Evolutionary conservation across 2,113 vertebrate genomes (phyloP).

Genomic region (Fukomys damarensis): DNA sequence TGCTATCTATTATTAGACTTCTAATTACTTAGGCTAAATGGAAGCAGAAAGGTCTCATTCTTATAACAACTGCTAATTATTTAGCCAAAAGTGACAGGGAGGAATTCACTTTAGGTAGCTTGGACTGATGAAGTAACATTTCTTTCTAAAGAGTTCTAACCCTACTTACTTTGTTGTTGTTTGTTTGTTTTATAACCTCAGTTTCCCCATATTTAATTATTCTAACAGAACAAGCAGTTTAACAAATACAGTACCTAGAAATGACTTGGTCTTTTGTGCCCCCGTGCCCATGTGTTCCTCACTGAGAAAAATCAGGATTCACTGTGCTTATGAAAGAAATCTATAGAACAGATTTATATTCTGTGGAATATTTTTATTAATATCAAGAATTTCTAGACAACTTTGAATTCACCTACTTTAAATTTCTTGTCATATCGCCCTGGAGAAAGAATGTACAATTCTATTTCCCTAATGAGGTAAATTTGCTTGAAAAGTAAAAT

Average conservation of each 20-base stretch:
- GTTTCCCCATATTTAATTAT: slow-evolving; percentile 39
- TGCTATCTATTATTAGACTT: slow-evolving; percentile 67
- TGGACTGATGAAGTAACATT: background rate
- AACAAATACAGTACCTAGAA: background rate
- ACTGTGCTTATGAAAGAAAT: background rate
- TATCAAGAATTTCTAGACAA: slow-evolving; percentile 31
- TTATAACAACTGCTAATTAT: slow-evolving; percentile 55
- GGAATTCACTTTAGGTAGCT: slow-evolving; percentile 28
- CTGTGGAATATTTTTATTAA: background rate
- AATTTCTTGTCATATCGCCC: background rate
- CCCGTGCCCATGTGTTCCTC: background rate
- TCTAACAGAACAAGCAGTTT: background rate
- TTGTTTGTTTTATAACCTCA: background rate
- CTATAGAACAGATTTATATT: background rate
- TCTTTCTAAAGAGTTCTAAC: slow-evolving; percentile 41
- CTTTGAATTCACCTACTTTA: background rate
- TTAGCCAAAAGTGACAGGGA: slow-evolving; percentile 24
- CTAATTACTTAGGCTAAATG: slow-evolving; percentile 64
- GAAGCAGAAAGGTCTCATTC: slow-evolving; percentile 53
- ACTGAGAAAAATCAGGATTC: background rate
- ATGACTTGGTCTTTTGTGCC: background rate
- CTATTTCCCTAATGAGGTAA: slow-evolving; percentile 21
- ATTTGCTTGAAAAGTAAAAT: slow-evolving; percentile 35
- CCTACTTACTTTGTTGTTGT: background rate
- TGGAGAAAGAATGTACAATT: background rate